Evolutionary conservation across 2,113 vertebrate genomes (phyloP), one percentile per base, ranked within the genome.

Genomic region (Picathartes gymnocephalus): DNA sequence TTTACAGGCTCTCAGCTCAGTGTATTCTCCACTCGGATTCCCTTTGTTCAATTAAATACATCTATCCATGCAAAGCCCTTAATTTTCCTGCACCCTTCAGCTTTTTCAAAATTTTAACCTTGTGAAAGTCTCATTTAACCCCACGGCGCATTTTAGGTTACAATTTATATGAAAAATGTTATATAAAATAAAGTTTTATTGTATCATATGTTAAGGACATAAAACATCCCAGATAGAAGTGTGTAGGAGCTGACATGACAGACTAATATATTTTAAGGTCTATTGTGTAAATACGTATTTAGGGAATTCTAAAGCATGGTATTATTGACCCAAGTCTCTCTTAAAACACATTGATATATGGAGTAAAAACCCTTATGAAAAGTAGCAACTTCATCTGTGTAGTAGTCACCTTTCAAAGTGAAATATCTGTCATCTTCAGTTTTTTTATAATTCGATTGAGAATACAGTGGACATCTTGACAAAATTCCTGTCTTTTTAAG

Each of bases 301-400:
- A 97, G 97, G 97, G 97, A 98, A 97, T 97, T 97, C 97, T 96
- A 96, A 96, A 95, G 97, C 96, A 93, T 68, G 72, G 92, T 97
- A 96, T 97, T 97, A 97, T 86, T 97, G 97, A 97, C 97, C 96
- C 95, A 91, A 79, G 88, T 92, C 94, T 96, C 96, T 97, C 97
- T 97, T 97, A 97, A 97, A 97, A 97, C 96, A 97, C 93, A 88
- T 11, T 95, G 96, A 97, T 97, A 96, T 81, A 97, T 94, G 93
- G 65, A 96, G 92, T 81, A 81, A 97, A 96, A 97, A 95, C 93
- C 96, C 96, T 97, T 95, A 93, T 84, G 97, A 97, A 98, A 97
- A 97, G 97, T 88, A 96, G 95, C 94, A 96, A 96, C 92, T 93
- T 97, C 76, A 44, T 37, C 90, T 72, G 71, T n/a, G 73, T 68